Evolutionary conservation across 1,140 invertebrate species (phyloP).

Genomic region (Sinella curviseta): DNA sequence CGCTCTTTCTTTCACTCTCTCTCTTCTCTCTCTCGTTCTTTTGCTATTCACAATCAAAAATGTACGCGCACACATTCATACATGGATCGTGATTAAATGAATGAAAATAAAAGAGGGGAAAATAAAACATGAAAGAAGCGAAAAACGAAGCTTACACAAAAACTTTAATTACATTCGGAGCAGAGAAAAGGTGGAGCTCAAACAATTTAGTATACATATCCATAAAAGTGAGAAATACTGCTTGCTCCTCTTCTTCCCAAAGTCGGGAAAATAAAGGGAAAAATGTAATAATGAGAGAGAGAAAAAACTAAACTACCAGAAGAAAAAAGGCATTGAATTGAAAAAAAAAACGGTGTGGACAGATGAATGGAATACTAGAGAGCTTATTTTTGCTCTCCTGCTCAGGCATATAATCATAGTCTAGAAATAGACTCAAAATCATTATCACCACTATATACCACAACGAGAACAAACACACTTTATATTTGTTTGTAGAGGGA

Average conservation of each 20-base stretch:
- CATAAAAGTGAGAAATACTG: constrained; percentile 29
- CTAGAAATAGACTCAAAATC: neutral
- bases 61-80: constrained; percentile 16
- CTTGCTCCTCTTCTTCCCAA: neutral
- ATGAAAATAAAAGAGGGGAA: constrained; percentile 34
- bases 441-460: neutral
- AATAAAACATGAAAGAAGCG: constrained; percentile 28
- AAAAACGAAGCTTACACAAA: constrained; percentile 17
- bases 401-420: constrained; percentile 7
- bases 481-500: no score
- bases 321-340: constrained; percentile 14
- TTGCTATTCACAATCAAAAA: neutral
- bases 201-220: constrained; percentile 41
- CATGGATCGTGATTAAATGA: constrained; percentile 35
- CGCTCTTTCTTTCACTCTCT: neutral
- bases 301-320: neutral
- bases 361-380: constrained; percentile 7
- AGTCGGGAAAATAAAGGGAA: neutral
- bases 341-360: constrained; percentile 24
- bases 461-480: no score
- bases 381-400: neutral
- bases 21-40: neutral
- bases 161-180: constrained; percentile 47
- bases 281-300: neutral
- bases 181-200: constrained; percentile 49